Evolutionary conservation across 2,113 vertebrate genomes (phyloP).

Genomic region (Lamprologus callipterus): DNA sequence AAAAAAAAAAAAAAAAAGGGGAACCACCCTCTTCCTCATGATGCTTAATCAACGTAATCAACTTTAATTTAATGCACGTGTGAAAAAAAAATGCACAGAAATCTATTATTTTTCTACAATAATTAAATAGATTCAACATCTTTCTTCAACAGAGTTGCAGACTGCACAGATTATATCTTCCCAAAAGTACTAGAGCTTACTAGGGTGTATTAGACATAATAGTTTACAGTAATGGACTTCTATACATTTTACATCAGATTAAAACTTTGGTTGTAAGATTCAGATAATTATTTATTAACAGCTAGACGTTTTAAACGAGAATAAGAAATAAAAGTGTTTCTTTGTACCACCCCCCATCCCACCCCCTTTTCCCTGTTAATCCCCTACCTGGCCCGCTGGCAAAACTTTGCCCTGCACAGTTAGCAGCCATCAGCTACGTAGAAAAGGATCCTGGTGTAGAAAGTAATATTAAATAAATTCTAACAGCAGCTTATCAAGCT

Average conservation of each 20-base stretch:
- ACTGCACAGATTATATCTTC: no score
- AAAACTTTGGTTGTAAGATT: neutral
- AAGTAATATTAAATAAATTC: neutral
- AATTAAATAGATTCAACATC: neutral
- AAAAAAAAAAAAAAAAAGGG: accelerated
- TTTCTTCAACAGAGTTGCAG: no score
- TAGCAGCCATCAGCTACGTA: neutral
- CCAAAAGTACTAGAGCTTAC: neutral
- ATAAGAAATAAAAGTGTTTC: neutral
- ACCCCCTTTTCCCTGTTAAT: neutral
- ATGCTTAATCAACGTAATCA: no score
- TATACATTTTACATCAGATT: no score
- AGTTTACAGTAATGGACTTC: neutral
- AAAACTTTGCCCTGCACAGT: neutral
- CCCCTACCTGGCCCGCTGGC: neutral
- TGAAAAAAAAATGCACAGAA: no score
- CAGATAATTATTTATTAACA: neutral
- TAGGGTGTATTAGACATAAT: no score
- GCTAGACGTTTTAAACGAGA: neutral
- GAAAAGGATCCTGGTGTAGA: neutral
- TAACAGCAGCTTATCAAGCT: neutral
- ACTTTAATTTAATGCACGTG: no score
- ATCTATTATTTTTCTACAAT: neutral
- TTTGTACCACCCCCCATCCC: neutral
- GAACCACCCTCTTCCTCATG: accelerated